Base-by-base conservation (phyloP, 2,888 invertebrate species). In the Morinoia aosen region DNA sequence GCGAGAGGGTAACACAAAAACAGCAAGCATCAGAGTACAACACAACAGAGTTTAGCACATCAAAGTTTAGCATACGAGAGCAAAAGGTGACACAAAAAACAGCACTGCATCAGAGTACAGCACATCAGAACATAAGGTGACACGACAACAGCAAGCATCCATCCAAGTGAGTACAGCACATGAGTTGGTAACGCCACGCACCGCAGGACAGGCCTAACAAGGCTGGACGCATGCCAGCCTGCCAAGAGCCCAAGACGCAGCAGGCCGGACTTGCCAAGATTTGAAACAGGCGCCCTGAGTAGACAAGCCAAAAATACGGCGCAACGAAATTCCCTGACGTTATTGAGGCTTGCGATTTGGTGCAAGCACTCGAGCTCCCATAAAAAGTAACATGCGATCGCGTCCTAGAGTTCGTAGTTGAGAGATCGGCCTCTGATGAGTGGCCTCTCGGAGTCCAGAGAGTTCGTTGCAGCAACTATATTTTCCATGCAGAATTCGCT, bases 311-410 rank as follows among this genome's bases (percentile, higher is more conserved):
- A 76, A 76, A 76, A 76, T 76, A 76, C 76, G 76, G 33, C 76
- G 16, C 76, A 76, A 76, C 76, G 25, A 33, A 76, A 76, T 76
- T 76, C 33, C 33, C 76, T 76, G 76, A 76, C 25, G 76, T 76
- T 76, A 76, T 76, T 76, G 76, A 76, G 25, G 76, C 76, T 76
- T 76, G 76, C 76, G 76, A 76, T 76, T 76, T 76, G 76, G 76
- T 76, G 76, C 76, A 76, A 76, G 76, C 76, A 33, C 76, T 76
- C 76, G 25, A 76, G 76, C 76, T 76, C 76, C 33, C 76, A 76
- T 76, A 76, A 76, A 76, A 76, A 76, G 76, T 33, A 76, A 76
- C 76, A 33, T 76, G 76, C 76, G 76, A 76, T 76, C 25, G 76
- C 33, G 76, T 76, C 76, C 76, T 8, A 1, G 14, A 76, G 76